A percentile compares a stretch with the other conserved stretches of the same genome.
phyloP scores from a whole-genome alignment of 1,140 invertebrate genomes.

The Drosophila subobscura region DNA sequence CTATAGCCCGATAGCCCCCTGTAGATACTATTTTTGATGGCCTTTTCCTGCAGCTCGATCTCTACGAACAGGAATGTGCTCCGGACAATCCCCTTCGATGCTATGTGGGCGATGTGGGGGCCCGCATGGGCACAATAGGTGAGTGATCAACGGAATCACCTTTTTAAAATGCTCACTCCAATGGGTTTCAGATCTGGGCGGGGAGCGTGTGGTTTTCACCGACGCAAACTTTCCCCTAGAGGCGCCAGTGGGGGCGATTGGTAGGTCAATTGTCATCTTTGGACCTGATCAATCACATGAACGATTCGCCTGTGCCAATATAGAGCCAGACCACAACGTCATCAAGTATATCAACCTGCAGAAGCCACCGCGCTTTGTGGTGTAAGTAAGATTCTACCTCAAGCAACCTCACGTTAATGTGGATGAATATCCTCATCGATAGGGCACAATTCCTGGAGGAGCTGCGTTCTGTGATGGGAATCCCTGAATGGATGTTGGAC shows the following conservation, averaged over 20 bases:
- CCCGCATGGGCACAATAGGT: conserved; percentile 91
- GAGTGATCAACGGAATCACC: neutral
- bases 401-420: neutral
- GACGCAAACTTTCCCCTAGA: conserved; percentile 95
- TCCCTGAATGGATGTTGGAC: conserved; percentile 95
- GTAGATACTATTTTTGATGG: neutral
- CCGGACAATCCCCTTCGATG: conserved; percentile 94
- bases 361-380: conserved; percentile 93
- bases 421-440: neutral
- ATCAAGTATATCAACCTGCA: conserved; percentile 95
- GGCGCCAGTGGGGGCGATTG: conserved; percentile 90
- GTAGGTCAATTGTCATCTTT: conserved; percentile 93
- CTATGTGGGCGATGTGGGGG: conserved; percentile 96
- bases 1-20: neutral
- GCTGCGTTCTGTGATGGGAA: conserved; percentile 91
- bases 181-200: conserved; percentile 87
- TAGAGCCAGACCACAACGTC: conserved; percentile 94
- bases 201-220: conserved; percentile 90
- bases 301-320: conserved; percentile 95
- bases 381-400: conserved; percentile 86
- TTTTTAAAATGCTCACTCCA: neutral
- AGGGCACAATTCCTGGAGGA: conserved; percentile 94
- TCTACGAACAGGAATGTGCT: conserved; percentile 94
- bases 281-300: conserved; percentile 89
- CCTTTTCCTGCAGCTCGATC: conserved; percentile 86